Base-by-base conservation (phyloP, 2,113 vertebrate genomes). In the Casuarius casuarius region DNA sequence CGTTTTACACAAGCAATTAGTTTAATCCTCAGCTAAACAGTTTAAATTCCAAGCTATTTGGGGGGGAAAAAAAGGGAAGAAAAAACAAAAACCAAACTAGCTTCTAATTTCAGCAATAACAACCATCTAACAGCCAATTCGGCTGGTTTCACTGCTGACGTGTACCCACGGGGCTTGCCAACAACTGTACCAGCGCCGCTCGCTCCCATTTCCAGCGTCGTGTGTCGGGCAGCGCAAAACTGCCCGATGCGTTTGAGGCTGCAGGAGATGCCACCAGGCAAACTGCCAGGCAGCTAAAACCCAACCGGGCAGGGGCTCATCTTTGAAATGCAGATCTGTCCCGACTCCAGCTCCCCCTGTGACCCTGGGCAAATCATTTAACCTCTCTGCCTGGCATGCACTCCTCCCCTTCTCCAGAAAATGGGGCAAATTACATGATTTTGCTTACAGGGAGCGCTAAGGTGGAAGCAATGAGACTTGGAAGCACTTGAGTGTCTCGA, bases 1-100 rank as follows among this genome's bases (percentile, higher is more conserved):
- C 87, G 59, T 96, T 96, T 81, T 94, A 83, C 94, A 95, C 94
- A 77, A 85, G 94, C 93, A 98, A 97, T 97, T 97, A 98, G 95
- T 84, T 97, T 94, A 97, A 97, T 94, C 96, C 96, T 91, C 17
- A 23, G 81, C 44, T 97, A 97, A 97, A 96, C 82, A 76, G 84
- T 97, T 97, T 97, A 91, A 95, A 97, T 94, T 96, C 91, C 81
- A 96, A 96, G 81, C 4, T 82, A 81, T 92, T 91, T 88, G 92
- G 65, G 10, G 31, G 22, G 22, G 11, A 35, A 22, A 18, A 13
- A 4, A 26, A 5, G 8, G 11, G 20, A 35, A 17, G 7, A 5
- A 17, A 33, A 75, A 74, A 28, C 42, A 74, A 79, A 84, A n/a
- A 7, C 40, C 31, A 86, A 94, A 77, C 58, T 33, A 67, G 72